These are phyloP conservation scores for Galeopterus variegatus DNA, from an alignment of 2,113 vertebrate species.

Conservation along the genomic window DNA sequence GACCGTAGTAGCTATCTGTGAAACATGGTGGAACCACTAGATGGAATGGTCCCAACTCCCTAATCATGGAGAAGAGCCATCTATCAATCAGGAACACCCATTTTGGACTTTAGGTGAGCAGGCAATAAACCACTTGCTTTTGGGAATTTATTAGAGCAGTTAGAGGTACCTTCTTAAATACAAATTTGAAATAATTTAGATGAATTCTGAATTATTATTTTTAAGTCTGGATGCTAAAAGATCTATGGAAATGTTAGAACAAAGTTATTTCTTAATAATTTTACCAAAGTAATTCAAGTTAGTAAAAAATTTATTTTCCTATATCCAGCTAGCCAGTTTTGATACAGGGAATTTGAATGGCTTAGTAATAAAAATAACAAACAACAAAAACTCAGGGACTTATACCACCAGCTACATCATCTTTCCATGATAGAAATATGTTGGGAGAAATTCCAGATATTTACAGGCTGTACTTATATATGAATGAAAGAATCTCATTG, in stretches of 20 bases:
- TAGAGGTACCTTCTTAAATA: background rate
- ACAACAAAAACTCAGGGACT: background rate
- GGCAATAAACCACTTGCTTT: background rate
- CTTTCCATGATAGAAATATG: background rate
- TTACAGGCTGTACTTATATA: background rate
- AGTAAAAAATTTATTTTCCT: background rate
- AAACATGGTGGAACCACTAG: background rate
- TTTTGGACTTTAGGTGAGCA: background rate
- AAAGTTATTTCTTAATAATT: constrained; percentile 47
- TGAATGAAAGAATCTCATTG: background rate
- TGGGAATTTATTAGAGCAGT: background rate
- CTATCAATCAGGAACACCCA: too few relatives aligned
- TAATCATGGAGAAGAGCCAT: background rate
- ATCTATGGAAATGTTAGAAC: background rate
- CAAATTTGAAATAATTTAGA: background rate
- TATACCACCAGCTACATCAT: background rate
- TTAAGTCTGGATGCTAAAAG: background rate
- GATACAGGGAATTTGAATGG: background rate
- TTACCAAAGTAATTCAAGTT: background rate
- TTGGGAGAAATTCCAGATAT: background rate
- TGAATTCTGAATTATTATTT: constrained; percentile 12
- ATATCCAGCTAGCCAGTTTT: background rate
- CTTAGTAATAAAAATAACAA: constrained; percentile 35
- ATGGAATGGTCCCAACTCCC: background rate
- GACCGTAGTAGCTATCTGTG: background rate